Evolutionary conservation across 2,797 vertebrate species (phyloP), one percentile per base, ranked within the genome.

Genomic region (Diplodus sargus): DNA sequence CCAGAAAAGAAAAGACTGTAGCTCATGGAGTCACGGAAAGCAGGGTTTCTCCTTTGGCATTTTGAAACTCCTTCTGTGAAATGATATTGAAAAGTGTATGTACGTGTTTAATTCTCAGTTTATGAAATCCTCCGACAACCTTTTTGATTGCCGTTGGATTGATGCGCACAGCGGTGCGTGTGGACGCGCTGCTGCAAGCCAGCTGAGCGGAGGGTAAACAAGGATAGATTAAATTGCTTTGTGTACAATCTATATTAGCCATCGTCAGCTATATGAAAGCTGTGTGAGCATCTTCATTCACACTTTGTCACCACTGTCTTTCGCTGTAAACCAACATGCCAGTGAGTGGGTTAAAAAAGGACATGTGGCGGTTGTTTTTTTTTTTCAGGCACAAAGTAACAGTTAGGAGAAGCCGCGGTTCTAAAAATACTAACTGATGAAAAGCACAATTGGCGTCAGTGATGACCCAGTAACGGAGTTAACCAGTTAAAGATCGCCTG

Each of bases 401-500:
- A 45, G 25, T 1, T 39, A 69, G 51, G n/a, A 53, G 72, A 43
- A 39, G 12, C 22, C 53, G 42, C n/a, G 4, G 2, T 9, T 78
- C 58, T 70, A 72, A 74, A 81, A 86, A 80, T 48, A 71, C 48
- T 22, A 47, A 57, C 11, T 39, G 43, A 74, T 76, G 51, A 78
- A 71, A 54, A 62, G 45, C 43, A 25, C 65, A 56, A 51, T 42
- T 56, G 39, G n/a, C 67, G 39, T 54, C 51, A 53, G 52, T 17
- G 49, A 62, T 61, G 73, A 85, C 64, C 78, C 48, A 68, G 9
- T 70, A 78, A 63, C 6, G 2, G 47, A 64, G 66, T 53, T 65
- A 67, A 69, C 52, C n/a, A 68, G 56, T 62, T 61, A 71, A 63
- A 62, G 59, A 85, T n/a, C 62, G 79, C 69, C 76, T 74, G 53